Conservation (phyloP, 1,140 invertebrate species). For the Protaetia brevitarsis region DNA sequence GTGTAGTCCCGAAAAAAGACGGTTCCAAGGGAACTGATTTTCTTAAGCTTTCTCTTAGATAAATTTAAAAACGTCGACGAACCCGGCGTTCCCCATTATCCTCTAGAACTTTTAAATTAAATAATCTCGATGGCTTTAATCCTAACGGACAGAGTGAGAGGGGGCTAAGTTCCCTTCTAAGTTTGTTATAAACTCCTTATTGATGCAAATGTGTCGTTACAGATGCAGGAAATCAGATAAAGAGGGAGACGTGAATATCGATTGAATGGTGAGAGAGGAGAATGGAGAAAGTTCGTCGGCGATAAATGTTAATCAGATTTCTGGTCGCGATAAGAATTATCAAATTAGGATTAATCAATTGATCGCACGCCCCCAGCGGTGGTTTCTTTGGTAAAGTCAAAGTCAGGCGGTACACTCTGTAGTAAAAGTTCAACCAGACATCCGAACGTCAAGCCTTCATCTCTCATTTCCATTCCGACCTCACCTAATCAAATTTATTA, state of each 20-base stretch:
- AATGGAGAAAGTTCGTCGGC: background rate
- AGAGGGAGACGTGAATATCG: background rate
- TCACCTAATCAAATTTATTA: background rate
- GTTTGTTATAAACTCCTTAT: conserved; percentile 23
- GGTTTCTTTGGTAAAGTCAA: background rate
- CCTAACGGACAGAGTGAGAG: background rate
- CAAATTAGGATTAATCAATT: conserved; percentile 13
- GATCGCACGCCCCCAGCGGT: background rate
- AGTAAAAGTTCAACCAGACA: too few relatives aligned
- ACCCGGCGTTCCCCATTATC: background rate
- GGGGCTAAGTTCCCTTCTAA: too few relatives aligned
- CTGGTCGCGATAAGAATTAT: conserved; percentile 8
- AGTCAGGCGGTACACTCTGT: too few relatives aligned
- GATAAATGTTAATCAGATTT: conserved; percentile 13
- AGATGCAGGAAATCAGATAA: conserved; percentile 18
- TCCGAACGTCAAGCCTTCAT: background rate
- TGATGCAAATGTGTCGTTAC: conserved; percentile 22
- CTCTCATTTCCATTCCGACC: background rate
- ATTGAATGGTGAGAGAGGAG: background rate
- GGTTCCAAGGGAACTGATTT: conserved; percentile 8
- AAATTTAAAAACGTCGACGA: conserved; percentile 9
- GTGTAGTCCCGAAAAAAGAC: background rate
- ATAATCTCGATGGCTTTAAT: conserved; percentile 22
- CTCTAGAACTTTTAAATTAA: conserved; percentile 9
- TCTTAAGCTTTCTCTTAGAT: background rate